Conservation (phyloP, 2,113 vertebrate genomes). For the Rostratula benghalensis region DNA sequence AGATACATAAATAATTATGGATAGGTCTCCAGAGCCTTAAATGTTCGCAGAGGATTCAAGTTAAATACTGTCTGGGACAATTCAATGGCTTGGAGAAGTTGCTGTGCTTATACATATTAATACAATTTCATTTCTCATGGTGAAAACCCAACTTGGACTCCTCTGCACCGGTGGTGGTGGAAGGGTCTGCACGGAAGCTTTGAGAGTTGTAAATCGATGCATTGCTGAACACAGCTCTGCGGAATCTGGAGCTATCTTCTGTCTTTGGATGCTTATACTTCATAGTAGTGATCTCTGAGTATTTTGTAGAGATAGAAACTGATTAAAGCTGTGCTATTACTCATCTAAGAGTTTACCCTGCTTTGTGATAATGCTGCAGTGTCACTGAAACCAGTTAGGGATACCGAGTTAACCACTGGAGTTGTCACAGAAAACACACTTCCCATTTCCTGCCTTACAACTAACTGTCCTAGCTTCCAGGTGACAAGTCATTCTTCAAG, state of each 20-base stretch:
- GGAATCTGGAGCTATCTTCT: neutral
- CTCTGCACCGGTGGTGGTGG: neutral
- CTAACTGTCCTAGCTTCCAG: neutral
- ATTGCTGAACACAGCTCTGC: neutral
- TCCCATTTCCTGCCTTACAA: neutral
- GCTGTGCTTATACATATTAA: neutral
- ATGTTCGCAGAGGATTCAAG: neutral
- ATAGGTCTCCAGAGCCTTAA: conserved; percentile 36
- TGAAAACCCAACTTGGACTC: neutral
- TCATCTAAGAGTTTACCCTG: neutral
- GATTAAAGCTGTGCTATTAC: neutral
- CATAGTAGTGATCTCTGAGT: neutral
- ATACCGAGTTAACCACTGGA: neutral
- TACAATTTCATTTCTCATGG: neutral
- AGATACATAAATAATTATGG: conserved; percentile 55
- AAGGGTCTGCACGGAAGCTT: neutral
- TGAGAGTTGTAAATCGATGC: neutral
- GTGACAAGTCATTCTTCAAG: neutral
- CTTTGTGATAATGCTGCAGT: neutral
- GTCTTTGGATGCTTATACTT: neutral
- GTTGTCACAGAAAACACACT: neutral
- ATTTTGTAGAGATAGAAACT: neutral
- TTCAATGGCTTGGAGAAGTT: neutral
- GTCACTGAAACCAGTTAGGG: neutral
- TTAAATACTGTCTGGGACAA: neutral